These are phyloP conservation scores for Xenopus laevis DNA, from an alignment of 2,113 vertebrate species.

Conservation along the genomic window DNA sequence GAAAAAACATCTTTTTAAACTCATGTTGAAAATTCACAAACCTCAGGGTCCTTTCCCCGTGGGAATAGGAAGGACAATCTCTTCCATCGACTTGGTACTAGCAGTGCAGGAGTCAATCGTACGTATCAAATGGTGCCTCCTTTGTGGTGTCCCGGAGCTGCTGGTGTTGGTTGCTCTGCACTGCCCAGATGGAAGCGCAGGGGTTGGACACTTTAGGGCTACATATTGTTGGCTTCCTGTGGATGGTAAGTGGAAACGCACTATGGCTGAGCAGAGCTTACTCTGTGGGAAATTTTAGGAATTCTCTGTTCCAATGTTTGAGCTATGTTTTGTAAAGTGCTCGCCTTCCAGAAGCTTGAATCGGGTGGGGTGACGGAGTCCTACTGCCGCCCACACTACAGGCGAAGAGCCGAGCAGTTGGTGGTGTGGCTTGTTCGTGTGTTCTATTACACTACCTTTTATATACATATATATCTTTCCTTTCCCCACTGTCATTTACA, in stretches of 20 bases:
- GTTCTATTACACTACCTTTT: conserved; percentile 25
- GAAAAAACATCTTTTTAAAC: neutral
- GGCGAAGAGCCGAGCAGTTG: conserved; percentile 6
- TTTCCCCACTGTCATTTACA: conserved; percentile 36
- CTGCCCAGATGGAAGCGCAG: conserved; percentile 12
- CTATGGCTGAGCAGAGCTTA: conserved; percentile 1
- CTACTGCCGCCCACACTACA: neutral
- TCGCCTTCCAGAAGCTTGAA: conserved; percentile 10
- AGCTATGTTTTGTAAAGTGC: conserved; percentile 11
- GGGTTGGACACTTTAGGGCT: conserved; percentile 37
- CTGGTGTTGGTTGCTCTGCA: conserved; percentile 11
- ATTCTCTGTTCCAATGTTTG: neutral
- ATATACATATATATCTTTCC: conserved; percentile 32
- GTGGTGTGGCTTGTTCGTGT: conserved; percentile 25
- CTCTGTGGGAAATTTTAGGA: conserved; percentile 7
- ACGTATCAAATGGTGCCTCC: conserved; percentile 11
- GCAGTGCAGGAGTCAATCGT: conserved; percentile 16
- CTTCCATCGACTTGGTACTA: conserved; percentile 22
- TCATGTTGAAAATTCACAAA: conserved; percentile 9
- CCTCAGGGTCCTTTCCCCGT: conserved; percentile 36
- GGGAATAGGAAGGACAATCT: conserved; percentile 8
- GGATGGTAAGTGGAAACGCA: conserved; percentile 7
- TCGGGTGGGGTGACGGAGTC: conserved; percentile 6
- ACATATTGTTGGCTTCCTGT: conserved; percentile 29
- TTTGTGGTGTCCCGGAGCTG: neutral